phyloP scores from a whole-genome alignment of 2,797 vertebrate species.

The Agapornis canus region DNA sequence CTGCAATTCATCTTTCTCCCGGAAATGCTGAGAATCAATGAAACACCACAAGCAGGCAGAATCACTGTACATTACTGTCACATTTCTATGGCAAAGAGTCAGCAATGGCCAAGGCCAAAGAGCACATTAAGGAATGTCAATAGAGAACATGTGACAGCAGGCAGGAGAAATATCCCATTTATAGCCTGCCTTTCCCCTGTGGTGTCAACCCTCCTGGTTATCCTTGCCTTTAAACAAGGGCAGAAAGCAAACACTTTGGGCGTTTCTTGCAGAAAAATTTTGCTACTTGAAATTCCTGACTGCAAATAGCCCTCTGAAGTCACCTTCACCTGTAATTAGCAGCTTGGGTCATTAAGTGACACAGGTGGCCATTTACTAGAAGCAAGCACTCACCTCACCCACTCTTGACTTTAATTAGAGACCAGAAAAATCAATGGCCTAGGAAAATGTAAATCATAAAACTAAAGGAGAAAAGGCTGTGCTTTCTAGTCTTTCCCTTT shows the following conservation, averaged over 20 bases:
- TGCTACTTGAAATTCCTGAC: conserved; percentile 54
- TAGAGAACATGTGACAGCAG: background rate
- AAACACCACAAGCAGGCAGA: background rate
- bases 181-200: background rate
- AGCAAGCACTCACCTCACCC: conserved; percentile 6
- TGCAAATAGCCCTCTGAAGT: conserved; percentile 26
- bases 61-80: background rate
- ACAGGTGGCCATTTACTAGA: conserved; percentile 22
- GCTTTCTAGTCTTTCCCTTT: background rate
- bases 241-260: conserved; percentile 23
- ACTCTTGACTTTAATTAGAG: conserved; percentile 67
- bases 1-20: background rate
- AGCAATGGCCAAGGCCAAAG: background rate
- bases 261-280: background rate
- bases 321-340: conserved; percentile 60
- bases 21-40: background rate
- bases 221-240: background rate
- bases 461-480: conserved; percentile 2
- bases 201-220: background rate
- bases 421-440: conserved; percentile 47
- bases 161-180: background rate
- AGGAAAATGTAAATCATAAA: conserved; percentile 70
- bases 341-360: conserved; percentile 42
- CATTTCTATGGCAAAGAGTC: background rate
- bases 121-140: background rate